Evolutionary conservation across 2,113 vertebrate genomes (phyloP).

Genomic region (Todiramphus saurophagus): DNA sequence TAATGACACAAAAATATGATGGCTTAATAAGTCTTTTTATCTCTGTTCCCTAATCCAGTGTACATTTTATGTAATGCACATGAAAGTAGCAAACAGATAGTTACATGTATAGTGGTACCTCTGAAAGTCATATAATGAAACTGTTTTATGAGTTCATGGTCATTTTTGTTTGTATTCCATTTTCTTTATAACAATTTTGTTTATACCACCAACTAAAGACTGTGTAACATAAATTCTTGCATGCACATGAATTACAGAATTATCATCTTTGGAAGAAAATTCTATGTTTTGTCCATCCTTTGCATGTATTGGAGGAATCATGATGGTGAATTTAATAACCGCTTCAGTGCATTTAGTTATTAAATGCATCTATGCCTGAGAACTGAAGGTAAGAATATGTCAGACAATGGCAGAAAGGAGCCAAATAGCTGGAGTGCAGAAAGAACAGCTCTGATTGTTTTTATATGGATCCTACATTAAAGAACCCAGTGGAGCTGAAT

Average conservation of each 20-base stretch:
- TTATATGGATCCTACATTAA: conserved; percentile 19
- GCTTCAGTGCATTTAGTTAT: not conserved
- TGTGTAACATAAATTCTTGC: not conserved
- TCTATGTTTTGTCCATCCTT: not conserved
- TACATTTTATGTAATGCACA: not conserved
- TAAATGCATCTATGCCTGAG: not conserved
- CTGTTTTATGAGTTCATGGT: not conserved
- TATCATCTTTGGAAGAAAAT: not conserved
- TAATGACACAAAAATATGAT: not conserved
- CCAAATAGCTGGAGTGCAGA: conserved; percentile 7
- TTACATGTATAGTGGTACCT: not conserved
- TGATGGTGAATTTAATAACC: conserved; percentile 35
- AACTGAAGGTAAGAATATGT: conserved; percentile 5
- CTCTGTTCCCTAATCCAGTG: not conserved
- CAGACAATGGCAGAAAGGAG: not conserved
- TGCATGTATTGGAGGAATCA: not conserved
- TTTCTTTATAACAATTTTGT: not conserved
- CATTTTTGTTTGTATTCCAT: not conserved
- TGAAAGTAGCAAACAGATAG: not conserved
- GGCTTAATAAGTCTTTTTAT: conserved; percentile 6
- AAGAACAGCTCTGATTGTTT: conserved; percentile 30
- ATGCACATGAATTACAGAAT: not conserved
- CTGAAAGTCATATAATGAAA: not conserved
- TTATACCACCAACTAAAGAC: not conserved
- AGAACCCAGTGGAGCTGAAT: conserved; percentile 16